Evolutionary conservation across 2,113 vertebrate genomes (phyloP), one percentile per base, ranked within the genome.

Genomic region (Piaya cayana): DNA sequence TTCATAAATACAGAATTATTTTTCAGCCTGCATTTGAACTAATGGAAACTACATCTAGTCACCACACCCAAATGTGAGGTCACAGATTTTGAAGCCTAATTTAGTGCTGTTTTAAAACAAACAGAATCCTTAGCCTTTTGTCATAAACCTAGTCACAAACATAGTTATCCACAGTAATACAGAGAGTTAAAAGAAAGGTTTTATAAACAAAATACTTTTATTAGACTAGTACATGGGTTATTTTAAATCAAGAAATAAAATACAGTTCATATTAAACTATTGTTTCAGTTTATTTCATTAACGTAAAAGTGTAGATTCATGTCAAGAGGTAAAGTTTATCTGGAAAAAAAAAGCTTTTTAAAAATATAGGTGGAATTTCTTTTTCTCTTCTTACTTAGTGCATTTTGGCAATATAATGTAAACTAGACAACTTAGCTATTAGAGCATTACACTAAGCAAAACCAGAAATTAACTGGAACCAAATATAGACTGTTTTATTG

Each of bases 121-220:
- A 70, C 6, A 55, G 26, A 92, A 75, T 12, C 62, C 42, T n/a
- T n/a, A 36, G 29, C 21, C 52, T 27, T 49, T 39, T 77, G 3
- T 37, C 53, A 27, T 62, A 77, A 90, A 80, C 8, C 32, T 43
- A 49, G 37, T 71, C 49, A 74, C 59, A 81, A 86, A 71, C 0
- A 1, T 12, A 64, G 47, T 52, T 60, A 86, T 34, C 50, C 56
- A 68, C 43, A 79, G 62, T 39, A 71, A 64, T 34, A 72, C 3
- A 53, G 64, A 76, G 14, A 4, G 1, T 62, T 69, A 59, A 86
- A 53, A 74, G 13, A 34, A 36, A 63, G 2, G 6, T 76, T 94
- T 88, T 88, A 60, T 90, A 90, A 90, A 93, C 43, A 96, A 95
- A 95, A 86, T 52, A 93, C 32, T 76, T 97, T 88, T 95, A 90